Conservation (phyloP, 2,113 vertebrate genomes). For the Strigops habroptila region DNA sequence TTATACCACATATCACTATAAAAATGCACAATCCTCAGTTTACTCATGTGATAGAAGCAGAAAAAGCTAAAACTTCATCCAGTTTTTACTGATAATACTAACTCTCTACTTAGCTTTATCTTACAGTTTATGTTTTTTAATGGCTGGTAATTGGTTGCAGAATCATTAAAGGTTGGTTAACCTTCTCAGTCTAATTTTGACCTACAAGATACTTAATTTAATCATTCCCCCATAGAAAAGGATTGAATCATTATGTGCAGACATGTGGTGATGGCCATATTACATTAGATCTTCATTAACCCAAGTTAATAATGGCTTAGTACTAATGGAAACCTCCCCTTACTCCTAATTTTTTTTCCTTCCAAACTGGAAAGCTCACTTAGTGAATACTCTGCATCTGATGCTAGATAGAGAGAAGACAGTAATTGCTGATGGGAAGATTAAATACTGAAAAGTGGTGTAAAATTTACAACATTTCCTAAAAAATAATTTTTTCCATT, state of each 20-base stretch:
- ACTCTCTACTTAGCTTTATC: conserved; percentile 15
- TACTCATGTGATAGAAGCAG: neutral
- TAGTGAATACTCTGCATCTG: neutral
- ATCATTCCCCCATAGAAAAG: conserved; percentile 48
- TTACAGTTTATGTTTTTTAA: conserved; percentile 57
- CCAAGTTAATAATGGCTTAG: conserved; percentile 53
- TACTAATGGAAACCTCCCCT: conserved; percentile 41
- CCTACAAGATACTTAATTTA: conserved; percentile 64
- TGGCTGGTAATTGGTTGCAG: conserved; percentile 51
- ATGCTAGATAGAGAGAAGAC: neutral
- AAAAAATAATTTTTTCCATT: neutral
- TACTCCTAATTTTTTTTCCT: neutral
- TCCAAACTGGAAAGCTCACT: conserved; percentile 5
- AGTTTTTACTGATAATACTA: neutral
- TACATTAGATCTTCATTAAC: conserved; percentile 69
- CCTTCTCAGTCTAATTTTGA: conserved; percentile 59
- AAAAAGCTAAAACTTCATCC: neutral
- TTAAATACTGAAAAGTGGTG: neutral
- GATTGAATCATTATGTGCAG: conserved; percentile 42
- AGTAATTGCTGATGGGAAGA: neutral
- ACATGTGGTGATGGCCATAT: conserved; percentile 57
- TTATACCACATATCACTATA: neutral
- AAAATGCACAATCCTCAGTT: neutral
- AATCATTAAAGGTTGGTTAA: conserved; percentile 64
- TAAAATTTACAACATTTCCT: neutral